A percentile compares a stretch with the other conserved stretches of the same genome.
Evolutionary conservation across 92 coral and sea anemone species (phyloP).

Genomic region (Porites evermanni): DNA sequence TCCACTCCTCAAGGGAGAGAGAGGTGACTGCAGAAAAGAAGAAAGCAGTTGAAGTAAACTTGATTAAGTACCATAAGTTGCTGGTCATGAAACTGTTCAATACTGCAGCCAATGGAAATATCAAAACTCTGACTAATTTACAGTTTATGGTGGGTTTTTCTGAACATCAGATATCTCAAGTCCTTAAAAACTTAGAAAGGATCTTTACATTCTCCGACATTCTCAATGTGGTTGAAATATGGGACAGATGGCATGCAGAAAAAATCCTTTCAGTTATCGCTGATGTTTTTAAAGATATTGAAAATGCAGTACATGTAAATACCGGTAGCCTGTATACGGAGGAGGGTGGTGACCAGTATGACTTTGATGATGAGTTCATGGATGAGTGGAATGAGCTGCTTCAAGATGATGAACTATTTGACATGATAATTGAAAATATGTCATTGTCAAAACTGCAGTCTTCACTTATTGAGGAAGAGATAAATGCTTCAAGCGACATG

Average conservation of each 20-base stretch:
- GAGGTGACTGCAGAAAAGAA: too few relatives aligned
- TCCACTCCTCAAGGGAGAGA: too few relatives aligned
- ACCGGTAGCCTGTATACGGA: background rate
- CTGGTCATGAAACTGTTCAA: constrained; percentile 29
- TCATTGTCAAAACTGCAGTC: constrained; percentile 53
- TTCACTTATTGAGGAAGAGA: constrained; percentile 24
- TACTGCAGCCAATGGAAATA: constrained; percentile 45
- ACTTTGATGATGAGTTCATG: constrained; percentile 71
- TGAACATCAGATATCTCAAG: constrained; percentile 50
- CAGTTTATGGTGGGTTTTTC: constrained; percentile 66
- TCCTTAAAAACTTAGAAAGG: constrained; percentile 28
- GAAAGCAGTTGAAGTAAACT: too few relatives aligned
- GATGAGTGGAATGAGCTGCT: constrained; percentile 76
- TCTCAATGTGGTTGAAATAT: constrained; percentile 51
- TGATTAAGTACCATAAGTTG: constrained; percentile 29
- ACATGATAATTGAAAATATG: constrained; percentile 52
- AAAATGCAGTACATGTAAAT: background rate
- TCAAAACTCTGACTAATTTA: constrained; percentile 55
- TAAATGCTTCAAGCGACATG: constrained; percentile 12
- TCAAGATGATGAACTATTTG: constrained; percentile 63
- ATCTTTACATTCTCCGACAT: constrained; percentile 49
- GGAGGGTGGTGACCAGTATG: constrained; percentile 10
- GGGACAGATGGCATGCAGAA: constrained; percentile 56
- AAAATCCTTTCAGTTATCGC: constrained; percentile 29
- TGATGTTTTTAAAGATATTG: constrained; percentile 44